phyloP scores from a whole-genome alignment of 2,113 vertebrate genomes.

The Calyptomena viridis region DNA sequence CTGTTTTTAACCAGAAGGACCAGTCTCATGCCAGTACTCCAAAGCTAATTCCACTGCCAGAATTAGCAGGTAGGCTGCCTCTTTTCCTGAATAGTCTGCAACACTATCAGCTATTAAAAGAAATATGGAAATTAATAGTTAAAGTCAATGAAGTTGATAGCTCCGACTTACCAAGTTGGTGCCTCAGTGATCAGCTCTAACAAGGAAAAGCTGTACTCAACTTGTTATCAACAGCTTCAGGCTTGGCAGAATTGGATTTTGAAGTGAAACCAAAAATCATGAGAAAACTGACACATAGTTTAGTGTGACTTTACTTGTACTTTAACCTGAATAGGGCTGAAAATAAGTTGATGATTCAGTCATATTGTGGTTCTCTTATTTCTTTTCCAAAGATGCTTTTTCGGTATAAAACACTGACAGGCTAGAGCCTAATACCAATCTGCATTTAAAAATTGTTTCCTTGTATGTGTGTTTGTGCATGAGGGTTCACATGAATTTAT shows the following conservation, averaged over 20 bases:
- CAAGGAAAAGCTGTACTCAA: background rate
- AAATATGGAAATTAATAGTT: conserved; percentile 39
- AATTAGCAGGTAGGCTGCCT: background rate
- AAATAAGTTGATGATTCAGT: conserved; percentile 12
- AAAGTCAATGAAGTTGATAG: conserved; percentile 36
- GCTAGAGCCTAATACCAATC: background rate
- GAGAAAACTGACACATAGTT: background rate
- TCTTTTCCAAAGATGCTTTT: background rate
- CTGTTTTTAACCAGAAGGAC: conserved; percentile 3
- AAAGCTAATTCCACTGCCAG: background rate
- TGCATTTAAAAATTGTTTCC: conserved; percentile 17
- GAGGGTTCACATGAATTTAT: conserved; percentile 15
- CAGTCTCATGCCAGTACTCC: background rate
- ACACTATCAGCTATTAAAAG: background rate
- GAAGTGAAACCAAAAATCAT: conserved; percentile 39
- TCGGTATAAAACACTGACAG: background rate
- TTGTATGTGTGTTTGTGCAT: conserved; percentile 16
- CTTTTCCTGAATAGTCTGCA: background rate
- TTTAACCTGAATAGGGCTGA: conserved; percentile 6
- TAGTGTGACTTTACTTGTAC: background rate
- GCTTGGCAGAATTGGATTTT: conserved; percentile 29
- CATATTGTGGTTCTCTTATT: background rate
- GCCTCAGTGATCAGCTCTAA: conserved; percentile 42
- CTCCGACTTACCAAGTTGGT: conserved; percentile 25
- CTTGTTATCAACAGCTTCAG: conserved; percentile 18